Evolutionary conservation across 2,888 invertebrate species (phyloP).

Genomic region (Allophyes oxyacanthae): DNA sequence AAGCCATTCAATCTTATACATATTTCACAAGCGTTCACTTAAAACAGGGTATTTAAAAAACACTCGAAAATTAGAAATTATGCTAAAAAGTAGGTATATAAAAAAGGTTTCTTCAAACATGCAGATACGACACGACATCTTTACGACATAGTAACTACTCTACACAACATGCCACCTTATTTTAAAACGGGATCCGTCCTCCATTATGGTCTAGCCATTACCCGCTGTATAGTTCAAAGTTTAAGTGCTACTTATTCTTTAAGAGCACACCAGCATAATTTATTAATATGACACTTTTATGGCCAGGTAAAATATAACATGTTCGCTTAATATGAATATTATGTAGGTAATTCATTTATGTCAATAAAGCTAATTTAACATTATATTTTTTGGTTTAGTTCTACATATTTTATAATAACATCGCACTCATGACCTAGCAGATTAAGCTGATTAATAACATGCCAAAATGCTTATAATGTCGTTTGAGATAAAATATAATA

Average conservation of each 20-base stretch:
- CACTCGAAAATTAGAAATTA: too few relatives aligned
- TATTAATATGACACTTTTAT: constrained; percentile 47
- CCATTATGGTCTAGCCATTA: constrained; percentile 12
- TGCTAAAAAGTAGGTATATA: too few relatives aligned
- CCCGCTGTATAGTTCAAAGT: constrained; percentile 41
- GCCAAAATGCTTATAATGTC: constrained; percentile 2
- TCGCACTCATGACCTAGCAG: constrained; percentile 11
- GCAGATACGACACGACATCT: too few relatives aligned
- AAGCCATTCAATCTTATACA: too few relatives aligned
- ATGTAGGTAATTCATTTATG: constrained; percentile 45
- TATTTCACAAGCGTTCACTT: too few relatives aligned
- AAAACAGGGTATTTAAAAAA: too few relatives aligned
- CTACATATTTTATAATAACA: constrained; percentile 26
- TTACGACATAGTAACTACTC: neutral
- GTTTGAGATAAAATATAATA: neutral
- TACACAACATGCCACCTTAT: neutral
- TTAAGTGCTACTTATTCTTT: constrained; percentile 38
- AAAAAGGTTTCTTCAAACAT: too few relatives aligned
- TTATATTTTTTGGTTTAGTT: constrained; percentile 16
- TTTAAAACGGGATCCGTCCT: constrained; percentile 5
- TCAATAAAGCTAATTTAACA: constrained; percentile 27
- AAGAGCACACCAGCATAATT: constrained; percentile 29
- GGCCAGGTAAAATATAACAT: constrained; percentile 44
- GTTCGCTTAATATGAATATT: constrained; percentile 35
- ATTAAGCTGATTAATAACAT: constrained; percentile 29